Evolutionary conservation across 2,888 invertebrate genomes (phyloP).

Genomic region (Tipula confusa): DNA sequence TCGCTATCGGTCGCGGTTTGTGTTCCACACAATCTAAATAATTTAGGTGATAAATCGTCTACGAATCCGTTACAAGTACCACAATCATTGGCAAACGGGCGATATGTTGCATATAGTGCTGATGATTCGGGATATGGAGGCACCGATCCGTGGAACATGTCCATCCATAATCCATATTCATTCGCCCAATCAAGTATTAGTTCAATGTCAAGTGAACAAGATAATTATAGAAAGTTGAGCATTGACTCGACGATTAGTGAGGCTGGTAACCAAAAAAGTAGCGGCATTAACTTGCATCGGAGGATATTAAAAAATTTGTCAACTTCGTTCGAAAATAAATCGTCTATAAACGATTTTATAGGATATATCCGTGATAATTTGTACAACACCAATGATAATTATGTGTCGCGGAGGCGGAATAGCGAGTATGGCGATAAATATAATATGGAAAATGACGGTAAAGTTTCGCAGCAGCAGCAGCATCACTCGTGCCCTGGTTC

Average conservation of each 20-base stretch:
- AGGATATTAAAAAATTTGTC: conserved; percentile 56
- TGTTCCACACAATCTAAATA: conserved; percentile 37
- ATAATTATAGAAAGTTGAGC: conserved; percentile 43
- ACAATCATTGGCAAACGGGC: conserved; percentile 39
- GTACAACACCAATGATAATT: conserved; percentile 40
- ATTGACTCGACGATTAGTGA: conserved; percentile 42
- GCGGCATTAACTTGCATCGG: conserved; percentile 57
- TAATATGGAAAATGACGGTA: conserved; percentile 41
- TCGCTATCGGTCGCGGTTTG: conserved; percentile 43
- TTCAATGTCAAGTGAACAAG: conserved; percentile 45
- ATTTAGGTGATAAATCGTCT: conserved; percentile 20
- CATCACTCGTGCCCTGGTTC: conserved; percentile 28
- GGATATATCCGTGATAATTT: conserved; percentile 46
- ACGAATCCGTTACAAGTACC: conserved; percentile 47
- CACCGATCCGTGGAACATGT: conserved; percentile 42
- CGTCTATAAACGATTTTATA: conserved; percentile 47
- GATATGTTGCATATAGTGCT: conserved; percentile 42
- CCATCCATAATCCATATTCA: conserved; percentile 44
- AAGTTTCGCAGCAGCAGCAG: neutral
- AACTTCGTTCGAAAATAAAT: conserved; percentile 49
- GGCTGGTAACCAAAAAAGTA: conserved; percentile 51
- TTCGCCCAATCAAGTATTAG: conserved; percentile 49
- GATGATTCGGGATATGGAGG: conserved; percentile 48
- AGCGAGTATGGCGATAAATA: conserved; percentile 45
- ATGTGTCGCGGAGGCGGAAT: conserved; percentile 42